These are phyloP conservation scores for Melanostoma scalare DNA, from an alignment of 2,888 invertebrate genomes.

Conservation along the genomic window DNA sequence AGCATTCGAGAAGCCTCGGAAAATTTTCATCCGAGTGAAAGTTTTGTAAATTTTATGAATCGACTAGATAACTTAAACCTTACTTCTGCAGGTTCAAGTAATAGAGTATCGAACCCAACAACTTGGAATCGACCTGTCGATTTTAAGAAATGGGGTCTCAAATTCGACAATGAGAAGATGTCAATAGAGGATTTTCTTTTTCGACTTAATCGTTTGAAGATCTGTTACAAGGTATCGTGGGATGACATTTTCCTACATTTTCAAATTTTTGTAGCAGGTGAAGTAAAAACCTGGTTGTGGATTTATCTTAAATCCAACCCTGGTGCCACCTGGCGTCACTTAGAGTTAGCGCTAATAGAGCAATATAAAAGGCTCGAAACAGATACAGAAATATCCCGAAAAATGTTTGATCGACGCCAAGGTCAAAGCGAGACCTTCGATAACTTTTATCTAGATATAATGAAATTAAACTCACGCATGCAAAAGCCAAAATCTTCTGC, in stretches of 20 bases:
- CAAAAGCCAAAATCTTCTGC: not conserved
- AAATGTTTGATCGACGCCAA: constrained; percentile 6
- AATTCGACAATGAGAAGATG: not conserved
- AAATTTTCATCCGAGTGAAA: constrained; percentile 1
- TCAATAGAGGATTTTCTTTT: not conserved
- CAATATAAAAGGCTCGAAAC: not conserved
- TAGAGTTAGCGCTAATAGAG: constrained; percentile 4
- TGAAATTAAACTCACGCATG: not conserved
- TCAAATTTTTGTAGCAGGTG: not conserved
- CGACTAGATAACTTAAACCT: not conserved
- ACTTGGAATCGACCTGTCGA: not conserved
- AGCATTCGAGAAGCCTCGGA: not conserved
- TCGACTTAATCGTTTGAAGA: not conserved
- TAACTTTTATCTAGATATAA: not conserved
- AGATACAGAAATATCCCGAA: constrained; percentile 1
- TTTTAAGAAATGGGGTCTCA: constrained; percentile 5
- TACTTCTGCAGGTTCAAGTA: not conserved
- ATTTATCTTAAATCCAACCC: no score
- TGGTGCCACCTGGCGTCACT: not conserved
- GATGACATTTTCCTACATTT: constrained; percentile 7
- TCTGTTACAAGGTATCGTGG: not conserved
- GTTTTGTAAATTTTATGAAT: not conserved
- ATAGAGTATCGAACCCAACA: not conserved
- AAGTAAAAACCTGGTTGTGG: not conserved
- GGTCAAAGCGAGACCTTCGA: constrained; percentile 3